Evolutionary conservation across 2,888 invertebrate species (phyloP), one percentile per base, ranked within the genome.

Genomic region (Ectropis crepuscularia): DNA sequence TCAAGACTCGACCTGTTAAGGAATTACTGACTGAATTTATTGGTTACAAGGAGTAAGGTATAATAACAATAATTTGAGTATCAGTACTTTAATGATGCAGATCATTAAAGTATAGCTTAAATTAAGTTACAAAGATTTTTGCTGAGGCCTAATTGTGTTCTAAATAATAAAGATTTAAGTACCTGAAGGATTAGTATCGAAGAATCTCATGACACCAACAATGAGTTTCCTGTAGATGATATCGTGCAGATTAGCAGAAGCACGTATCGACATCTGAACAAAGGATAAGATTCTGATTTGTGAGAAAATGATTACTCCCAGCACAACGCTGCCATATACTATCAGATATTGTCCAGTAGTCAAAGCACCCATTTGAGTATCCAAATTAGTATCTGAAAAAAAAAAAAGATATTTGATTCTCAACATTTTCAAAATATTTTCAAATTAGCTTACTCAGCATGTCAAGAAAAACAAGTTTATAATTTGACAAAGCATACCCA

Each of bases 181-280:
- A 95, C 96, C 96, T 51, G 96, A 95, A 6, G 97, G 95, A 83
- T 97, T 96, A 0, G 93, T 94, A 76, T 97, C 96, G 77, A 97
- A 98, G 84, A 97, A 97, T 64, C 93, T 85, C 92, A 97, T 95
- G 0, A 95, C 93, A 0, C 95, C 94, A 65, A 94, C 86, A 0
- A 97, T 92, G 45, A 97, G 88, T 69, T 95, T 94, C 12, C 90
- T 82, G 78, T 98, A 97, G 93, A 98, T 96, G 0, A 86, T 83
- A 73, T 95, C 93, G 80, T 98, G 97, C 37, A 98, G 90, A 70
- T 94, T 94, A 68, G 92, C 90, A 2, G 96, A 95, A 0, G 96
- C 94, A 39, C 93, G 93, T 87, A 95, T 94, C 54, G 95, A 94
- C 74, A 94, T 90, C 37, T 86, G 80, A 63, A 95, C 95, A 78